Conservation (phyloP, 2,113 vertebrate species). For the Neofelis nebulosa region DNA sequence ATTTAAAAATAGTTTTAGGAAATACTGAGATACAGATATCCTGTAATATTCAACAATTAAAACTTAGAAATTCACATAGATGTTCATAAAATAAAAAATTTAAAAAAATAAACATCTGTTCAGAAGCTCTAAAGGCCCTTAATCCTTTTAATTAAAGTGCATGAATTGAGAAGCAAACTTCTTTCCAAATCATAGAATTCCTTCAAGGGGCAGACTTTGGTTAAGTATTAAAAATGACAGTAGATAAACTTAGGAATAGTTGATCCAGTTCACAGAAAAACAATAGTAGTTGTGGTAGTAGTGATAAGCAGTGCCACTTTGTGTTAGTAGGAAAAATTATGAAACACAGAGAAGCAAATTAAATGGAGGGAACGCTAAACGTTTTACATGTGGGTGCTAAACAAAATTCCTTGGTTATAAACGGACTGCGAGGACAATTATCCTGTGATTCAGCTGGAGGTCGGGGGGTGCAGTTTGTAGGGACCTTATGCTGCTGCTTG, state of each 20-base stretch:
- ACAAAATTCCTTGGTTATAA: neutral
- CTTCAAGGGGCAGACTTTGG: neutral
- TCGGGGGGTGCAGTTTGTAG: neutral
- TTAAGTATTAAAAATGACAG: neutral
- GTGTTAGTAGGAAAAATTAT: neutral
- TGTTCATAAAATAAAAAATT: neutral
- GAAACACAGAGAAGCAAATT: neutral
- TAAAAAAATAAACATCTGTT: neutral
- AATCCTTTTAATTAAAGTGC: neutral
- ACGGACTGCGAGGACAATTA: neutral
- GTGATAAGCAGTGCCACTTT: neutral
- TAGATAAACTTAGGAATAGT: neutral
- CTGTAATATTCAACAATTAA: neutral
- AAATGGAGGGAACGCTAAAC: neutral
- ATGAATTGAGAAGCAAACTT: neutral
- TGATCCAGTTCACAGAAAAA: neutral
- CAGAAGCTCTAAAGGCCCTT: neutral
- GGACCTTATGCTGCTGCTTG: rapidly evolving
- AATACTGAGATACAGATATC: neutral
- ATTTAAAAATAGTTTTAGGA: neutral
- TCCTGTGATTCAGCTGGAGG: neutral
- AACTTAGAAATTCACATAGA: neutral
- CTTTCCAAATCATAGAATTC: neutral
- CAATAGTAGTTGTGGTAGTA: neutral
- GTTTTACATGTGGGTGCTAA: neutral